These are phyloP conservation scores for Callorhinus ursinus DNA, from an alignment of 2,113 vertebrate species.

Conservation along the genomic window DNA sequence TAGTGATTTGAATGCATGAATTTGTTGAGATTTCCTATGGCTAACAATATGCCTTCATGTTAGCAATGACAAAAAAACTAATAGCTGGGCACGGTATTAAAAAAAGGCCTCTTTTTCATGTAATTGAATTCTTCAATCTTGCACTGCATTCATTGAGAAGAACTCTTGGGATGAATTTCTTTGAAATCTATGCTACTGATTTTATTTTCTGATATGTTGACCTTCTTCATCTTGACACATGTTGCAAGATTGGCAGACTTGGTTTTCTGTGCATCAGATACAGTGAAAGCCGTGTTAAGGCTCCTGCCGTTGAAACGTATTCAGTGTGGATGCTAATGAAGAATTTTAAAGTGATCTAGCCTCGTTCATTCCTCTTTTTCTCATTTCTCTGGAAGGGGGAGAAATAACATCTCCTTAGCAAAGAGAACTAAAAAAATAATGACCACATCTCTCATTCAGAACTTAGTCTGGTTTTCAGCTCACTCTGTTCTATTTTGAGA, in stretches of 20 bases:
- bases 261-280: slow-evolving; percentile 70
- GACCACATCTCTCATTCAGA: slow-evolving; percentile 47
- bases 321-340: slow-evolving; percentile 79
- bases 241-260: slow-evolving; percentile 80
- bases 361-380: slow-evolving; percentile 61
- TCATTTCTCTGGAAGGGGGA: slow-evolving; percentile 60
- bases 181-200: slow-evolving; percentile 82
- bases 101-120: slow-evolving; percentile 61
- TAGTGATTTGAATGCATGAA: slow-evolving; percentile 81
- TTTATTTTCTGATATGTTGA: slow-evolving; percentile 87
- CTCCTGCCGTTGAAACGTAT: slow-evolving; percentile 73
- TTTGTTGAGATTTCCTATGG: slow-evolving; percentile 78
- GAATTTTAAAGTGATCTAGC: slow-evolving; percentile 65
- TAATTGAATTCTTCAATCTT: slow-evolving; percentile 80
- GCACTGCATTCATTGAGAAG: slow-evolving; percentile 76
- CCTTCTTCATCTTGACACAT: slow-evolving; percentile 80
- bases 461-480: slow-evolving; percentile 61
- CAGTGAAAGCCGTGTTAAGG: slow-evolving; percentile 74
- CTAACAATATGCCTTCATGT: slow-evolving; percentile 79
- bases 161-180: slow-evolving; percentile 84
- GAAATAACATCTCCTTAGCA: slow-evolving; percentile 46
- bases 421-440: slow-evolving; percentile 46
- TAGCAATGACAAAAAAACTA: slow-evolving; percentile 79
- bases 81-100: slow-evolving; percentile 71
- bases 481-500: slow-evolving; percentile 44